These are phyloP conservation scores for Heliconius congener DNA, from an alignment of 1,140 invertebrate genomes.

Conservation along the genomic window DNA sequence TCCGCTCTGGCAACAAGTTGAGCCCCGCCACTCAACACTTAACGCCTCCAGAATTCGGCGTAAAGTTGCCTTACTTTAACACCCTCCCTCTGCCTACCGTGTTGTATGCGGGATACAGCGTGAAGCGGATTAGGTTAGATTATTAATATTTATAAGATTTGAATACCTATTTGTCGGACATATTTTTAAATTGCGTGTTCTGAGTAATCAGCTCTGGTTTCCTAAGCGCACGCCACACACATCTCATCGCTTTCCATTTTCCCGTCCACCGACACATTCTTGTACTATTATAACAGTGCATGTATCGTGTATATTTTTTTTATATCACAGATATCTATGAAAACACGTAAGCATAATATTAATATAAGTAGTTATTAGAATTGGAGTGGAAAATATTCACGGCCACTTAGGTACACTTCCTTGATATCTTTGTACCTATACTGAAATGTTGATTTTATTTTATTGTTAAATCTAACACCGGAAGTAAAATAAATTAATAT, in stretches of 20 bases:
- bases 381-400: conserved; percentile 39
- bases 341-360: background rate
- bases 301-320: background rate
- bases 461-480: background rate
- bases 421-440: conserved; percentile 21
- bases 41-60: no score
- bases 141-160: background rate
- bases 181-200: conserved; percentile 35
- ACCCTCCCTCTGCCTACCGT: no score
- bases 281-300: conserved; percentile 7
- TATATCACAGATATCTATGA: background rate
- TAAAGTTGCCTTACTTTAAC: no score
- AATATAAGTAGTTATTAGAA: background rate
- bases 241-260: conserved; percentile 48
- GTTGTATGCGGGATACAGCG: no score
- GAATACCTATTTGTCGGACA: background rate
- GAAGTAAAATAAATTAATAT: background rate
- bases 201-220: conserved; percentile 43
- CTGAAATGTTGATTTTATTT: background rate
- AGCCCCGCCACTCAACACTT: no score
- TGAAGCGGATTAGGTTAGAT: background rate
- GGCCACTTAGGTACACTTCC: conserved; percentile 54
- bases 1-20: no score
- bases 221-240: conserved; percentile 40
- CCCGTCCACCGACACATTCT: conserved; percentile 24